Conservation (phyloP, 2,797 vertebrate species). For the Petrocephalus sullivani region DNA sequence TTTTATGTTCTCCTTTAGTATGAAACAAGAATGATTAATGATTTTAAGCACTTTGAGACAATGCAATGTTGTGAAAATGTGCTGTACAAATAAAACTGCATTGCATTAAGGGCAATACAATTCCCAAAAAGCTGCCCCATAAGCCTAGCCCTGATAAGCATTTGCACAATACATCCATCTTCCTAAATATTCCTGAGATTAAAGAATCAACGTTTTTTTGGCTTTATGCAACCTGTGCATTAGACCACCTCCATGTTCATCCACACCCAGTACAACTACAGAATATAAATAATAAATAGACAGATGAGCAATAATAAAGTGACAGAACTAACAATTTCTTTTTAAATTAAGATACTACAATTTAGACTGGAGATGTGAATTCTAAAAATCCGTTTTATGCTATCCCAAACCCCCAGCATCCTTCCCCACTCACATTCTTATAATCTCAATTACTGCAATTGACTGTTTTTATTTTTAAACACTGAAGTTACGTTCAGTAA, state of each 20-base stretch:
- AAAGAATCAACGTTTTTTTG: not conserved
- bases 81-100: too few relatives aligned
- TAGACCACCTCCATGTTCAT: not conserved
- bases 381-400: not conserved
- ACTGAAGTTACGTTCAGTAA: not conserved
- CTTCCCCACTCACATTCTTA: slow-evolving; percentile 15
- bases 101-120: not conserved
- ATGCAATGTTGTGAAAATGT: too few relatives aligned
- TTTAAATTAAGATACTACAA: not conserved
- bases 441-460: not conserved
- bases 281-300: not conserved
- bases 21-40: not conserved
- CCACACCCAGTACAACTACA: not conserved
- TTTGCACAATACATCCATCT: not conserved
- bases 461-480: not conserved
- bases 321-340: not conserved
- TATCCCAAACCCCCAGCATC: not conserved
- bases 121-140: not conserved
- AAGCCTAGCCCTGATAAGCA: not conserved
- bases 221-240: not conserved
- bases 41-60: too few relatives aligned
- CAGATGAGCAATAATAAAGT: not conserved
- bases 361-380: not conserved
- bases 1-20: not conserved
- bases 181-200: not conserved